A percentile compares a stretch with the other conserved stretches of the same genome.
Conservation (phyloP, 2,113 vertebrate genomes). For the Corythaixoides concolor region DNA sequence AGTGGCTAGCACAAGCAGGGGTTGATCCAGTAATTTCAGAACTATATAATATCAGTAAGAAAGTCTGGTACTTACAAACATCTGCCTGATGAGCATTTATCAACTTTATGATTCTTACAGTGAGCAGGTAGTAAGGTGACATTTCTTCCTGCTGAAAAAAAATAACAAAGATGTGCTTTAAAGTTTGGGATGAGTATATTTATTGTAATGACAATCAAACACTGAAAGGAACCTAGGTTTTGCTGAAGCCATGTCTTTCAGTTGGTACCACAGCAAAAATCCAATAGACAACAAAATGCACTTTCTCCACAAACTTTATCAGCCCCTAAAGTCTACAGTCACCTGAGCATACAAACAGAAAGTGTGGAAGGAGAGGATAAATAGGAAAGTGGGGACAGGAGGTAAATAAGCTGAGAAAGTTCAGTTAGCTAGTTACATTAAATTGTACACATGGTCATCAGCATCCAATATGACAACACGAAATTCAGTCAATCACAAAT, state of each 20-base stretch:
- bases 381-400: not conserved
- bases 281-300: not conserved
- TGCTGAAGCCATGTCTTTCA: not conserved
- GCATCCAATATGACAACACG: not conserved
- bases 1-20: not conserved
- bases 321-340: not conserved
- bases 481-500: not conserved
- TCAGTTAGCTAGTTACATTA: not conserved
- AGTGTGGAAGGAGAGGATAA: not conserved
- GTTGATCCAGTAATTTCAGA: not conserved
- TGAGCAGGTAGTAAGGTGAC: slow-evolving; percentile 65
- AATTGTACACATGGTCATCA: not conserved
- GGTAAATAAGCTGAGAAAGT: not conserved
- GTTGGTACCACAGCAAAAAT: not conserved
- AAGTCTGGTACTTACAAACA: slow-evolving; percentile 70
- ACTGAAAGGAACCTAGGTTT: not conserved
- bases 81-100: slow-evolving; percentile 66
- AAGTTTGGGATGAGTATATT: not conserved
- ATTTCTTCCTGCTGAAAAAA: slow-evolving; percentile 52
- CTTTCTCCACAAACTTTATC: not conserved
- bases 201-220: not conserved
- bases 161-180: not conserved
- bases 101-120: slow-evolving; percentile 74
- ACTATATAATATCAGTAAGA: not conserved
- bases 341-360: not conserved